Percentiles rank a stretch among this genome's conserved stretches.
These are phyloP conservation scores for Melanogrammus aeglefinus DNA, from an alignment of 2,797 vertebrate species.

Conservation along the genomic window DNA sequence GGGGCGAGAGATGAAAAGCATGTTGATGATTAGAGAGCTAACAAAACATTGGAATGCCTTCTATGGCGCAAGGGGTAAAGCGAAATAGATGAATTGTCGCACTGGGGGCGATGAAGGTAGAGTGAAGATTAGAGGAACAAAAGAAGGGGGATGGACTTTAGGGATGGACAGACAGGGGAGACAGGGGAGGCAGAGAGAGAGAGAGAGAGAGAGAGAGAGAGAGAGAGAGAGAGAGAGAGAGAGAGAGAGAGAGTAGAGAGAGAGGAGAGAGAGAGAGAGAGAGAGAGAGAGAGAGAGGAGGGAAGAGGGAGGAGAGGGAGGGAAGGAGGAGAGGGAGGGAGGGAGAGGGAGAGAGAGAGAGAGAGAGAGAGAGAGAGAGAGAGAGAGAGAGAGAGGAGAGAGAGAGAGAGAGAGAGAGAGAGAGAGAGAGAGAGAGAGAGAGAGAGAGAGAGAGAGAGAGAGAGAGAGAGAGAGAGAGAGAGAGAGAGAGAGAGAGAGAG, in stretches of 20 bases:
- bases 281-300: slow-evolving; percentile 21
- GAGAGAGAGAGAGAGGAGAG: background rate
- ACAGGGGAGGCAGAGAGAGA: slow-evolving; percentile 14
- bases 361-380: slow-evolving; percentile 39
- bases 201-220: slow-evolving; percentile 29
- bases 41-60: slow-evolving; percentile 42
- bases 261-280: slow-evolving; percentile 23
- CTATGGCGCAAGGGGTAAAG: slow-evolving; percentile 30
- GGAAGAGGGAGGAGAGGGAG: no score
- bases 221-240: slow-evolving; percentile 38
- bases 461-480: slow-evolving; percentile 20
- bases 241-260: slow-evolving; percentile 43
- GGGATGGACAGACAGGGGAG: slow-evolving; percentile 37
- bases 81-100: no score
- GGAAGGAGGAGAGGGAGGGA: slow-evolving; percentile 21
- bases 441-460: slow-evolving; percentile 22
- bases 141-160: slow-evolving; percentile 1
- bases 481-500: slow-evolving; percentile 19
- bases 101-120: slow-evolving; percentile 26
- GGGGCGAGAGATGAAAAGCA: slow-evolving; percentile 22
- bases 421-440: slow-evolving; percentile 20
- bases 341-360: slow-evolving; percentile 40
- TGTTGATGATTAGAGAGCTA: slow-evolving; percentile 47
- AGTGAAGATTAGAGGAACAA: slow-evolving; percentile 60
- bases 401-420: slow-evolving; percentile 22